Conservation (phyloP, 2,113 vertebrate genomes). For the Sinocyclocheilus anshuiensis region DNA sequence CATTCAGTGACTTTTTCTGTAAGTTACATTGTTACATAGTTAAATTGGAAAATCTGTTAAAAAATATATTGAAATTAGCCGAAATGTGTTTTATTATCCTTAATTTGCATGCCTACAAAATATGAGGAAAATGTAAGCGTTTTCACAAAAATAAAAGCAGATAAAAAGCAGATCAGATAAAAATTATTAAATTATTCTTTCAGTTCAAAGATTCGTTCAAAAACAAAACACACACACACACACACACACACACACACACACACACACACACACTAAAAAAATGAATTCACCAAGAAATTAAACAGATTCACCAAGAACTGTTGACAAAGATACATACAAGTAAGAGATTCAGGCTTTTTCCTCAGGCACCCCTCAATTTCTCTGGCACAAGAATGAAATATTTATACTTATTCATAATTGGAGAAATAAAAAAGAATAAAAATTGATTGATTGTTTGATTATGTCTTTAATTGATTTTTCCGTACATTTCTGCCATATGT, state of each 20-base stretch:
- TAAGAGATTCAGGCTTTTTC: background rate
- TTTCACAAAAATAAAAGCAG: background rate
- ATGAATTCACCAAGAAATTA: background rate
- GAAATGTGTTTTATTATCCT: no score
- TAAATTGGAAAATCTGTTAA: no score
- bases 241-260: no score
- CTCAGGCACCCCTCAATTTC: constrained; percentile 52
- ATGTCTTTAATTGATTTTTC: no score
- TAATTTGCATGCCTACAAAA: no score
- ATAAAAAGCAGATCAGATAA: background rate
- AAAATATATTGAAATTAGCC: no score
- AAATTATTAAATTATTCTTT: no score
- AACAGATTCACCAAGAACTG: background rate
- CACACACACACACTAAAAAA: no score
- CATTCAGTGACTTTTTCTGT: background rate
- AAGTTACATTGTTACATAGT: background rate
- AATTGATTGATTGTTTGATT: no score
- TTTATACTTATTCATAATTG: constrained; percentile 76
- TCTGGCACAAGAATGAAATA: constrained; percentile 78
- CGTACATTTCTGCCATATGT: no score
- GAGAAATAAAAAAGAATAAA: constrained; percentile 75
- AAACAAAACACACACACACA: background rate
- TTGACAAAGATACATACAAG: background rate
- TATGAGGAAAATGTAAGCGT: background rate
- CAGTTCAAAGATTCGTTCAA: background rate